Evolutionary conservation across 1,140 invertebrate species (phyloP).

Genomic region (Contarinia nasturtii): DNA sequence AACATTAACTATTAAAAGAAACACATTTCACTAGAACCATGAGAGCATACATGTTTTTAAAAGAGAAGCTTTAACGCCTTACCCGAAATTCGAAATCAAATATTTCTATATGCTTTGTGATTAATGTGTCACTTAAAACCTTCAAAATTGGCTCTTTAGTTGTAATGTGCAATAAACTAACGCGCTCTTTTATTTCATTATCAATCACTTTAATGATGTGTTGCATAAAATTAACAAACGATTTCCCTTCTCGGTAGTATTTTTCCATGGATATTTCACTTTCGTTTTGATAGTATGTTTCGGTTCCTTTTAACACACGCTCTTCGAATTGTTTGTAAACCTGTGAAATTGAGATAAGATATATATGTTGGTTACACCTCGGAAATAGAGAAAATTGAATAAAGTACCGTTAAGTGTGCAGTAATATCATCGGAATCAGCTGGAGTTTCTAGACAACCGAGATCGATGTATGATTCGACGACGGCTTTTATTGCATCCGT

Average conservation of each 20-base stretch:
- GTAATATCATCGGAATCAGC: constrained; percentile 60
- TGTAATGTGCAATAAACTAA: constrained; percentile 86
- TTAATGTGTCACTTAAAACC: constrained; percentile 90
- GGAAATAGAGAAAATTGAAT: constrained; percentile 40
- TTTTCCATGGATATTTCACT: too few species aligned
- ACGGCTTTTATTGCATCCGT: constrained; percentile 86
- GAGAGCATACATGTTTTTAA: too few species aligned
- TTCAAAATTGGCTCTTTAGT: constrained; percentile 66
- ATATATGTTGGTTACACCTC: too few species aligned
- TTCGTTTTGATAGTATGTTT: too few species aligned
- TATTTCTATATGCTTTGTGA: constrained; percentile 90
- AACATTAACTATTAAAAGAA: constrained; percentile 55
- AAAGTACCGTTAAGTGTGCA: constrained; percentile 86
- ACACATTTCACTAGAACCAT: too few species aligned
- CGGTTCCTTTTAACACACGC: too few species aligned
- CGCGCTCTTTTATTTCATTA: constrained; percentile 83
- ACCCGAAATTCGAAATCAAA: constrained; percentile 87
- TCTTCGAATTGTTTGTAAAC: too few species aligned
- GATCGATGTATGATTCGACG: constrained; percentile 58
- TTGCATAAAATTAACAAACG: constrained; percentile 98
- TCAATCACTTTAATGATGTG: constrained; percentile 77
- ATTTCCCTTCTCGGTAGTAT: constrained; percentile 60
- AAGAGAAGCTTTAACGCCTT: not conserved
- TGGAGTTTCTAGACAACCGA: constrained; percentile 87
- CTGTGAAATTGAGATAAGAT: too few species aligned